Base-by-base conservation (phyloP, 1,140 invertebrate species). In the Microplitis demolitor region DNA sequence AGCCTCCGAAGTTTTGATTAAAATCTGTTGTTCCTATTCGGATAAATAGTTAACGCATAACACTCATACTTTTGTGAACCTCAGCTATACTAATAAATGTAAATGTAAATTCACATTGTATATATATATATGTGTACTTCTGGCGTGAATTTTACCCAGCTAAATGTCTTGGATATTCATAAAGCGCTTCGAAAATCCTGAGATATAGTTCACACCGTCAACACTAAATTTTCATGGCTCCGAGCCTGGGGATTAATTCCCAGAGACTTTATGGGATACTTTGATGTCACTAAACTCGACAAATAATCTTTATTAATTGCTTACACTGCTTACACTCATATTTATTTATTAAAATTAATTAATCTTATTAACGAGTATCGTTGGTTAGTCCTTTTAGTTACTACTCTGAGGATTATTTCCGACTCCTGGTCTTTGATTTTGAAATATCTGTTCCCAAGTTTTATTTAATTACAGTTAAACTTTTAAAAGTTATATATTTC, bases 121-220 rank as follows among this genome's bases (percentile, higher is more conserved):
- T n/a, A n/a, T 54, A n/a, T 14, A 6, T 54, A 14, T 24, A 14
- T 54, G 4, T 24, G 16, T 34, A 24, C 8, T 50, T 66, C 35
- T 66, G 34, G 16, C 35, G 39, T 45, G 39, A 66, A 66, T 66
- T 66, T 50, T 45, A 9, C 63, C 3, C 16, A 8, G 35, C 53
- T 54, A 54, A 66, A 31, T 39, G 13, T 66, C 39, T 24, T 66
- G 63, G 63, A 66, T 66, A 66, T 50, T 66, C 39, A 66, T 66
- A 66, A 66, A 66, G 63, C 37, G 61, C 13, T 45, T 66, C 16
- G 63, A 66, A 66, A 66, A 66, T 66, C 63, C 63, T 66, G 63
- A 66, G 63, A 39, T 66, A 66, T 39, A 24, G 63, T 35, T 33
- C 63, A 45, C 39, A 24, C 35, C 63, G 35, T 24, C 14, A 24